Evolutionary conservation across 1,140 invertebrate genomes (phyloP).

Genomic region (Drosophila neocordata): DNA sequence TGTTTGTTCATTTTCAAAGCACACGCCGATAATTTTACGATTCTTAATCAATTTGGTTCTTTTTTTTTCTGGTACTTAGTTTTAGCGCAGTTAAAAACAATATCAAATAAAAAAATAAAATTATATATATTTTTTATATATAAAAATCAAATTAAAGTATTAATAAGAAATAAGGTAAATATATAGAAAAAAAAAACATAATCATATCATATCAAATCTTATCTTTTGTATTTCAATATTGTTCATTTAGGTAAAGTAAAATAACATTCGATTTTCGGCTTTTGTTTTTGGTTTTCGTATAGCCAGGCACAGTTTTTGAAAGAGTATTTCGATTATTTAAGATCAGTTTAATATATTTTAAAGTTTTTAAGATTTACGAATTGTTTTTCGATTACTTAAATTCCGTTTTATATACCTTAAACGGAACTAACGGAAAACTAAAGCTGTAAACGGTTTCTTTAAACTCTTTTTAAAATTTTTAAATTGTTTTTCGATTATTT

Average conservation of each 20-base stretch:
- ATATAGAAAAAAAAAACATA: slow-evolving; percentile 45
- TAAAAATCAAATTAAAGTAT: slow-evolving; percentile 33
- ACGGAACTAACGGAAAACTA: no score
- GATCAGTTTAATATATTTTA: no score
- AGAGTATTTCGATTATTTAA: no score
- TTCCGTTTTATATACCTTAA: no score
- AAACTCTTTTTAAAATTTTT: no score
- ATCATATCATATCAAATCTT: slow-evolving; percentile 56
- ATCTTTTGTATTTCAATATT: slow-evolving; percentile 49
- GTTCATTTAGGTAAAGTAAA: slow-evolving; percentile 61
- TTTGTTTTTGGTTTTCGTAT: background rate
- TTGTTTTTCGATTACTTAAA: no score
- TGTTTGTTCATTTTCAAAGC: slow-evolving; percentile 36
- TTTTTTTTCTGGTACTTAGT: slow-evolving; percentile 50
- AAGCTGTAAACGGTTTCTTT: no score
- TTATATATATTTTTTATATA: background rate
- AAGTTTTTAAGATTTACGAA: no score
- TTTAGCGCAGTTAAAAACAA: slow-evolving; percentile 79
- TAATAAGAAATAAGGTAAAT: slow-evolving; percentile 45
- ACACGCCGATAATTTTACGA: slow-evolving; percentile 41
- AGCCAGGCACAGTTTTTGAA: background rate
- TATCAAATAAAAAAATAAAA: slow-evolving; percentile 57
- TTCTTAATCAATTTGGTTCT: slow-evolving; percentile 41
- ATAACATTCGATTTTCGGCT: slow-evolving; percentile 64
- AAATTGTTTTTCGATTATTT: no score